phyloP scores from a whole-genome alignment of 2,113 vertebrate genomes.

The Sprattus sprattus region DNA sequence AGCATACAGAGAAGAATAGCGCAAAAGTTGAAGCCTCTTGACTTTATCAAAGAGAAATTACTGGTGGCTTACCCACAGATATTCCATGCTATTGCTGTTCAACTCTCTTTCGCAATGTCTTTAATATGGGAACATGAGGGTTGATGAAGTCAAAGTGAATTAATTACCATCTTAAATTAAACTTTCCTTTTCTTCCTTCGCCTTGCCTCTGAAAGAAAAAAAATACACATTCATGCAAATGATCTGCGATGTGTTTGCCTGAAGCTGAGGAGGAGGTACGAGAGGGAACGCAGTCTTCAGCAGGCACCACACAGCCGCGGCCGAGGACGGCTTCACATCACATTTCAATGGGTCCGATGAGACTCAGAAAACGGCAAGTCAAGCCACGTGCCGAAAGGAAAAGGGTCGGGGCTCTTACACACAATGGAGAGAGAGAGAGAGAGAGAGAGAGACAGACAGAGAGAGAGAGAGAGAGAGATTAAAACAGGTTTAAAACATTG shows the following conservation, averaged over 20 bases:
- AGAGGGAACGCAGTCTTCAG: background rate
- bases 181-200: conserved; percentile 39
- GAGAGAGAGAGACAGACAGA: conserved; percentile 8
- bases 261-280: conserved; percentile 36
- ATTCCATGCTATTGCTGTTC: conserved; percentile 10
- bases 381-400: background rate
- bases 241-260: conserved; percentile 27
- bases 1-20: conserved; percentile 42
- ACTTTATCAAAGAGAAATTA: conserved; percentile 46
- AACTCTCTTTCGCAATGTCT: conserved; percentile 37
- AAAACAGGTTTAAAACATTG: background rate
- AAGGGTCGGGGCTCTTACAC: background rate
- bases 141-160: conserved; percentile 50
- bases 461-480: background rate
- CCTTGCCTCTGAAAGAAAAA: conserved; percentile 23
- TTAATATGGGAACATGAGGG: conserved; percentile 48
- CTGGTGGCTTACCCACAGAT: conserved; percentile 31
- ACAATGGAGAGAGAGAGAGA: background rate
- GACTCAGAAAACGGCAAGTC: background rate
- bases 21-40: conserved; percentile 31
- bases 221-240: conserved; percentile 40
- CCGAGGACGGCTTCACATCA: background rate
- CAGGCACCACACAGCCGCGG: background rate
- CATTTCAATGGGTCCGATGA: background rate
- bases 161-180: conserved; percentile 52